Base-by-base conservation (phyloP, 2,888 invertebrate species). In the Rhogogaster chlorosoma region DNA sequence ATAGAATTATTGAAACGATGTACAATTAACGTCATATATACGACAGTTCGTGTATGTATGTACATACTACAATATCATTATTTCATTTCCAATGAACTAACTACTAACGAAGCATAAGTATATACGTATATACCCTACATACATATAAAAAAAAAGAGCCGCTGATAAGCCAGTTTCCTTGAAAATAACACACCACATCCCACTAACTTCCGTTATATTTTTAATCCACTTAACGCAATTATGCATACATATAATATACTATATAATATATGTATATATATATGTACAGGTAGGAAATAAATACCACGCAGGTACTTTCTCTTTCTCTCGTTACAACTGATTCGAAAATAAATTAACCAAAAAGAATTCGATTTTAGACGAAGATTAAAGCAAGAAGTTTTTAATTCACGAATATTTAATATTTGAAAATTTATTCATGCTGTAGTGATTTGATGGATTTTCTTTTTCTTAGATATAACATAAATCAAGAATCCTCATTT, bases 141-240 rank as follows among this genome's bases (percentile, higher is more conserved):
- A 7, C n/a, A 3, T 45, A n/a, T n/a, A 38, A 42, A 42, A 22
- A 42, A 73, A 73, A 42, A 73, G 38, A 73, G 42, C 26, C 42
- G 10, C 26, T 73, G 73, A 38, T 38, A 42, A 42, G 7, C 12
- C 1, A 42, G 22, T 12, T 73, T 73, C 42, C 73, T 42, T 22
- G 38, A 73, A 45, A 38, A 73, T n/a, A 38, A 38, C 38, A 26
- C 3, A 73, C 49, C 10, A 26, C 32, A 49, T 18, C 32, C 32
- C 18, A 77, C 45, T 49, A n/a, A 77, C 29, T 49, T 77, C 53
- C 77, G 45, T 77, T 29, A 49, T 49, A 29, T 77, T 77, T 49
- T 77, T 29, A 71, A 73, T 42, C 22, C 26, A 42, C 32, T 36
- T 49, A 49, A 49, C 49, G 18, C 18, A n/a, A 49, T n/a, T 18